phyloP scores from a whole-genome alignment of 2,888 invertebrate genomes.

The Ormyrus labotus region DNA sequence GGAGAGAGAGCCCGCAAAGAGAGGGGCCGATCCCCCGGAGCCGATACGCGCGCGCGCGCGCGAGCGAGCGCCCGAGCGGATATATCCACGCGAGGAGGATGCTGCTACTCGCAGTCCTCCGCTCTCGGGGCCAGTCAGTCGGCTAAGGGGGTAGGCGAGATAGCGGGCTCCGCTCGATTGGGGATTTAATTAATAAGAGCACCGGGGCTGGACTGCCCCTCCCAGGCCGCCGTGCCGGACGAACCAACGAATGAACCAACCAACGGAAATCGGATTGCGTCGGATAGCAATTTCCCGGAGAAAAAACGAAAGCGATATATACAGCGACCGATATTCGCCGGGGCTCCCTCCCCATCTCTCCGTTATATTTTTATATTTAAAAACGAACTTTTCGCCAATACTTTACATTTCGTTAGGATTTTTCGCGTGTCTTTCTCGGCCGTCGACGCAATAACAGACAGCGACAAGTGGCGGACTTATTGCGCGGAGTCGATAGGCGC shows the following conservation, averaged over 20 bases:
- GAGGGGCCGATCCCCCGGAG: slow-evolving; percentile 29
- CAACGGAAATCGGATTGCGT: slow-evolving; percentile 50
- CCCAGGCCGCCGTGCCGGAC: slow-evolving; percentile 1
- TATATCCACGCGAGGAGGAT: no score
- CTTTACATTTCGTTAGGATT: not conserved
- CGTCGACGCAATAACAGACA: not conserved
- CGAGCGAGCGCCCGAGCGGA: not conserved
- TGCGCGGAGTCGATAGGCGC: slow-evolving; percentile 8
- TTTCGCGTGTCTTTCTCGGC: not conserved
- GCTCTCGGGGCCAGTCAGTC: slow-evolving; percentile 17
- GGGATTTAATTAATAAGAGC: slow-evolving; percentile 57
- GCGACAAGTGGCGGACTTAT: slow-evolving; percentile 16
- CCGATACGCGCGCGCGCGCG: not conserved
- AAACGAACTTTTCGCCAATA: not conserved
- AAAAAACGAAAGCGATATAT: not conserved
- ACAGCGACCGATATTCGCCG: slow-evolving; percentile 9
- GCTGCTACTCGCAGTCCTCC: no score
- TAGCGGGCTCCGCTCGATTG: slow-evolving; percentile 36
- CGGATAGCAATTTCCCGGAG: slow-evolving; percentile 43
- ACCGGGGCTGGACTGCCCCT: slow-evolving; percentile 10
- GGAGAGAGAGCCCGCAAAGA: slow-evolving; percentile 44
- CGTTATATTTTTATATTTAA: slow-evolving; percentile 16
- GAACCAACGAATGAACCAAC: slow-evolving; percentile 44
- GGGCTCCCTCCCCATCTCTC: slow-evolving; percentile 2
- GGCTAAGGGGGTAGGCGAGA: not conserved